A percentile compares a stretch with the other conserved stretches of the same genome.
These are phyloP conservation scores for Phataginus tetradactyla DNA, from an alignment of 2,797 vertebrate genomes.

Conservation along the genomic window DNA sequence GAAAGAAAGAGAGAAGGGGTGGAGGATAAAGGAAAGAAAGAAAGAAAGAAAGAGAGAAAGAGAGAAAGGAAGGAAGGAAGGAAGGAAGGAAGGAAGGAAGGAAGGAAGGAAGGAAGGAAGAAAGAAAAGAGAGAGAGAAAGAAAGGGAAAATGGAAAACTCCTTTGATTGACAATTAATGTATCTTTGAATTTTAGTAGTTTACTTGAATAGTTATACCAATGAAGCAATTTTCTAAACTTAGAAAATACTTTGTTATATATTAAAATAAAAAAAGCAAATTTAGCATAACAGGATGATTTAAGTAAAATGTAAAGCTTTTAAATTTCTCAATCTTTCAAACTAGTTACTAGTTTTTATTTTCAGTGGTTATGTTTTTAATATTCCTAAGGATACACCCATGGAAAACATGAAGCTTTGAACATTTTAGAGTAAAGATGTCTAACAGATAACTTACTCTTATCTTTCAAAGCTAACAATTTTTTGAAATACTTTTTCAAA, in stretches of 20 bases:
- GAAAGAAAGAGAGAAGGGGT: too few relatives aligned
- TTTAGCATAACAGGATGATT: neutral
- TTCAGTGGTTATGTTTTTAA: neutral
- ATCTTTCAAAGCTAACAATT: constrained; percentile 8
- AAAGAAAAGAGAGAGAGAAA: too few relatives aligned
- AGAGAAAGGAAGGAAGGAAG: too few relatives aligned
- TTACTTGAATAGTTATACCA: neutral
- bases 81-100: too few relatives aligned
- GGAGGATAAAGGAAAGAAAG: neutral
- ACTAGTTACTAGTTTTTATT: constrained; percentile 22
- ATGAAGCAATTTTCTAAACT: neutral
- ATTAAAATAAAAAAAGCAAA: neutral
- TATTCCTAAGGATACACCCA: constrained; percentile 41
- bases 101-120: too few relatives aligned
- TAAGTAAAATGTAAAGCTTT: neutral
- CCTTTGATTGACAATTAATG: neutral
- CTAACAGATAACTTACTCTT: neutral
- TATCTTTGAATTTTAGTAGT: neutral
- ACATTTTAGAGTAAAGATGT: constrained; percentile 41
- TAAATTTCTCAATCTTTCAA: neutral
- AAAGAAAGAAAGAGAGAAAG: neutral
- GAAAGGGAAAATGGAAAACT: neutral
- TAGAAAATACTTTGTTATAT: neutral
- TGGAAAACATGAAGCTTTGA: constrained; percentile 32
- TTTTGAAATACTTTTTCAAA: constrained; percentile 19